Base-by-base conservation (phyloP, 2,797 vertebrate species). In the Lacerta agilis region DNA sequence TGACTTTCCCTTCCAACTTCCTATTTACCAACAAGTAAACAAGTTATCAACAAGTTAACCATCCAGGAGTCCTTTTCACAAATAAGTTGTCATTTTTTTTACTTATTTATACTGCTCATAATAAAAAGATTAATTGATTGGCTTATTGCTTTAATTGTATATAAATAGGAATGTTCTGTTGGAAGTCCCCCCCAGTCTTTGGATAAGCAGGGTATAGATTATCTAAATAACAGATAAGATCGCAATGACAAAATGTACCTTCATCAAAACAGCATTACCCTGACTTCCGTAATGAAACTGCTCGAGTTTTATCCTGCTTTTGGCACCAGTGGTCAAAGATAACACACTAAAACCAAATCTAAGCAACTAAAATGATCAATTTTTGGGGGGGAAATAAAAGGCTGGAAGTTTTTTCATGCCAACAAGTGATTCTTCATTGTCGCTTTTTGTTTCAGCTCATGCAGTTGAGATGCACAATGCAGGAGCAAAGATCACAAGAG, bases 401-500 rank as follows among this genome's bases (percentile, higher is more conserved):
- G 36, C 55, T 49, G 69, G 49, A 33, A 72, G 81, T 38, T 55
- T 87, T 87, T 20, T 41, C 58, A 79, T 87, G 36, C 43, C 45
- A 73, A 27, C 4, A 89, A 91, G 78, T 25, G 58, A 58, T 41
- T 55, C 64, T 92, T 85, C 81, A 43, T 88, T 88, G 81, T 69
- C 8, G 5, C 64, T 58, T 85, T 88, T 89, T 86, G 55, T 72
- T 36, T 36, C 84, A 64, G 86, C 27, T 87, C 90, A 45, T 80
- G 38, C 1, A 2, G 61, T 17, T n/a, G 91, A 85, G 61, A 36
- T 41, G 71, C 78, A 82, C 85, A 55, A n/a, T 49, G 61, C 71
- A 86, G 58, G 88, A 82, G 27, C 78, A 86, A 89, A 86, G 83
- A 86, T 89, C 49, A 29, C 83, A 87, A 91, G 92, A 92, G 33